Evolutionary conservation across 2,888 invertebrate species (phyloP).

Genomic region (Petrolisthes manimaculis): DNA sequence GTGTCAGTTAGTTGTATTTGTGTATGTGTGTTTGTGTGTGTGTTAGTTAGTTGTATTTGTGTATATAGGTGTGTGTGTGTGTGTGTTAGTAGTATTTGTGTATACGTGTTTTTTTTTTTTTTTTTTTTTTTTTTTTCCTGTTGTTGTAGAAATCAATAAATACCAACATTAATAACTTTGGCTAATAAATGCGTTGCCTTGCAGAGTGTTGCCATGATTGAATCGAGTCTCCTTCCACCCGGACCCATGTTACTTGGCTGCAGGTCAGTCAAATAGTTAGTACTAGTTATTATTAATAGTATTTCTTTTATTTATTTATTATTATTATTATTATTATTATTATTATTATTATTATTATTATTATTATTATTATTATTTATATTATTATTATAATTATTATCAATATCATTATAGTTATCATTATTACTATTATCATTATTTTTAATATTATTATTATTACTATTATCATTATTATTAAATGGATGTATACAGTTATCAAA

Average conservation of each 20-base stretch:
- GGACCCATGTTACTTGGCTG: conserved; percentile 50
- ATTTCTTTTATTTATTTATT: no score
- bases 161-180: neutral
- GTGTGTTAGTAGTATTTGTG: neutral
- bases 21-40: neutral
- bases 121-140: neutral
- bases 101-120: neutral
- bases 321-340: no score
- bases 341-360: no score
- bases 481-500: no score
- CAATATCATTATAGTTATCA: no score
- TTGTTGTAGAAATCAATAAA: neutral
- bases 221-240: conserved; percentile 56
- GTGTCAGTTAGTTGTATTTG: neutral
- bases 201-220: conserved; percentile 82
- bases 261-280: conserved; percentile 47
- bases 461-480: no score
- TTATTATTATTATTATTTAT: no score
- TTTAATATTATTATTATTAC: no score
- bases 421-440: no score
- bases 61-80: conserved; percentile 5
- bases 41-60: conserved; percentile 3
- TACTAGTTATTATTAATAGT: neutral
- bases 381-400: no score
- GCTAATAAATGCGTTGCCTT: conserved; percentile 70